phyloP scores from a whole-genome alignment of 2,888 invertebrate genomes.

The Drosophila kuntzei region DNA sequence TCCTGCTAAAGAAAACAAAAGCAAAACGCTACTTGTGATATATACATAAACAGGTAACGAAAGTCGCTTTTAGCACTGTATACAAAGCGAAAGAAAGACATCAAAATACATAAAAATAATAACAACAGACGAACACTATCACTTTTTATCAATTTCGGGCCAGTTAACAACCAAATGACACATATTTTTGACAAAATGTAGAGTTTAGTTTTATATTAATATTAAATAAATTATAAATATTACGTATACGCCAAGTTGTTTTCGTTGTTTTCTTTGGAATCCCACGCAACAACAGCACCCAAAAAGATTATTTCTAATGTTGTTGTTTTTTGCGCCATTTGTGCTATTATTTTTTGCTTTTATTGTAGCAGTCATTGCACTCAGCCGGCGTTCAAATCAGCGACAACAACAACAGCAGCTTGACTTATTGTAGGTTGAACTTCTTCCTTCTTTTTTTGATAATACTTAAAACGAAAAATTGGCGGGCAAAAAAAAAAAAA shows the following conservation, averaged over 20 bases:
- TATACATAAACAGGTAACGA: constrained; percentile 44
- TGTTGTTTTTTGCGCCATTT: constrained; percentile 33
- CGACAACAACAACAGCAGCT: constrained; percentile 43
- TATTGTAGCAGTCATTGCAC: constrained; percentile 74
- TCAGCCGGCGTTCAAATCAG: constrained; percentile 31
- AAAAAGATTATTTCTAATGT: constrained; percentile 37
- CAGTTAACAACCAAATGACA: constrained; percentile 40
- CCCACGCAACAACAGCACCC: constrained; percentile 21
- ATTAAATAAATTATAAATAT: constrained; percentile 27
- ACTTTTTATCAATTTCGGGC: constrained; percentile 58
- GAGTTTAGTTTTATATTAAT: constrained; percentile 20
- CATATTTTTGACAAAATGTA: constrained; percentile 24
- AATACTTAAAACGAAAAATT: constrained; percentile 70
- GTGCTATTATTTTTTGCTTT: constrained; percentile 27
- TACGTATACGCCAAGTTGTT: constrained; percentile 40
- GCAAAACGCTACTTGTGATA: constrained; percentile 27
- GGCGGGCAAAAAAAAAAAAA: constrained; percentile 60
- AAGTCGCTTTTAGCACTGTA: constrained; percentile 56
- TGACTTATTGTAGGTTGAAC: constrained; percentile 45
- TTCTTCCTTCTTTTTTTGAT: constrained; percentile 42
- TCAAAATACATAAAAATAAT: constrained; percentile 42
- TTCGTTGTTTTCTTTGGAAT: not conserved
- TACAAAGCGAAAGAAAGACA: constrained; percentile 39
- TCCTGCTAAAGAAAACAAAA: constrained; percentile 59
- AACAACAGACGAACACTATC: constrained; percentile 56